These are phyloP conservation scores for Arothron firmamentum DNA, from an alignment of 2,113 vertebrate species.

Conservation along the genomic window DNA sequence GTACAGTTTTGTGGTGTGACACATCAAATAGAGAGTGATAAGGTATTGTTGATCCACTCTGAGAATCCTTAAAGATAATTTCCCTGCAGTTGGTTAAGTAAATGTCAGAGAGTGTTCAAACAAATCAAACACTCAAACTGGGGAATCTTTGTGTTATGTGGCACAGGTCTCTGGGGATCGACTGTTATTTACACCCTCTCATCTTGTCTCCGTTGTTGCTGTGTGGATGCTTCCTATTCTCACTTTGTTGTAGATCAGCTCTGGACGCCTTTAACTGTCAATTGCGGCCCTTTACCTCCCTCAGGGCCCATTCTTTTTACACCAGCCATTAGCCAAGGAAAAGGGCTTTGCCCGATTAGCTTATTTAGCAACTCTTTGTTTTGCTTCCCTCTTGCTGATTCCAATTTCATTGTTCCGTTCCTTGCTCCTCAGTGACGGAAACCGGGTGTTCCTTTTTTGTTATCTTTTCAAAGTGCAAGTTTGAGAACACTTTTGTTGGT, in stretches of 20 bases:
- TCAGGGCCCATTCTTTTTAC: conserved; percentile 56
- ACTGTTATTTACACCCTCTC: conserved; percentile 65
- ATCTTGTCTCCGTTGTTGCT: conserved; percentile 46
- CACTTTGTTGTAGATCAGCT: conserved; percentile 66
- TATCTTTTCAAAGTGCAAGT: conserved; percentile 18
- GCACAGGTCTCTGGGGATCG: conserved; percentile 54
- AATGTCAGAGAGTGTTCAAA: conserved; percentile 58
- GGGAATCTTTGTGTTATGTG: conserved; percentile 56
- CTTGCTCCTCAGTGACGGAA: conserved; percentile 34
- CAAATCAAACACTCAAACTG: conserved; percentile 50
- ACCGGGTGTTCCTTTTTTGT: conserved; percentile 23
- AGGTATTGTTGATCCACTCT: conserved; percentile 22
- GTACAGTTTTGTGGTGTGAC: conserved; percentile 3
- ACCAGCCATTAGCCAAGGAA: conserved; percentile 62
- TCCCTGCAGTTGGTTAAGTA: conserved; percentile 49
- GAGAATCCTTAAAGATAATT: conserved; percentile 46
- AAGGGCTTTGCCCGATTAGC: conserved; percentile 43
- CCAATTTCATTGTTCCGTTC: conserved; percentile 42
- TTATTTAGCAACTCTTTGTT: conserved; percentile 61
- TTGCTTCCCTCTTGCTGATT: conserved; percentile 55
- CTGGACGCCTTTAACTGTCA: conserved; percentile 63
- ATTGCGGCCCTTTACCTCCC: conserved; percentile 59
- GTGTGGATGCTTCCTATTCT: conserved; percentile 55
- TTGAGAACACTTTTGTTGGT: conserved; percentile 26
- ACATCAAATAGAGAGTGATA: conserved; percentile 18